Evolutionary conservation across 2,113 vertebrate genomes (phyloP), one percentile per base, ranked within the genome.

Genomic region (Mastomys natalensis): DNA sequence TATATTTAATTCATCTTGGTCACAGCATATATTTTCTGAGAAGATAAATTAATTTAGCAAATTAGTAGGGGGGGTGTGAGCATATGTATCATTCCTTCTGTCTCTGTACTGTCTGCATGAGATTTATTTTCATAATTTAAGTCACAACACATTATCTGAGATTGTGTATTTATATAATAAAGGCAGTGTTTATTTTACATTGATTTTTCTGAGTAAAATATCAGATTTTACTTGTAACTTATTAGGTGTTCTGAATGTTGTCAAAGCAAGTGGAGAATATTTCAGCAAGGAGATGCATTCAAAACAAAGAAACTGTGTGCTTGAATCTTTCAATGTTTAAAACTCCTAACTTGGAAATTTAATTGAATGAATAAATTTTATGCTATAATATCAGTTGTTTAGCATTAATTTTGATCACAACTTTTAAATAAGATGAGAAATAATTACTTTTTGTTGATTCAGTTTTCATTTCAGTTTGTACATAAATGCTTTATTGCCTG

Each of bases 1-100:
- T 72, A 96, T n/a, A 95, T 98, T 98, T 98, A 98, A 98, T 98
- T 37, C 17, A 95, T 98, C 94, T 98, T 97, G 94, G 97, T 98
- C 89, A 95, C 98, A 94, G 37, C 91, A 68, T 95, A 51, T 96
- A 58, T 98, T 89, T 95, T 97, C 93, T 87, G 77, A 97, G 96
- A 91, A 98, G 94, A 95, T 98, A 95, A 86, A 95, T 90, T 96
- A 97, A 95, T 96, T 97, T 72, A 96, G 60, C 43, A 97, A 96
- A 95, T 95, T 96, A 89, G 86, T 15, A 93, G 86, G 73, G 93
- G 85, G 93, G 66, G 31, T 15, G 31, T 68, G 66, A 68, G 40
- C 2, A 10, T 73, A 16, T 19, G 2, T 72, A 15, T n/a, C 34
- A 66, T 70, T 34, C 37, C 34, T 17, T 17, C 12, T 68, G 29